These are phyloP conservation scores for Calameuta pallipes DNA, from an alignment of 2,888 invertebrate species.

Conservation along the genomic window DNA sequence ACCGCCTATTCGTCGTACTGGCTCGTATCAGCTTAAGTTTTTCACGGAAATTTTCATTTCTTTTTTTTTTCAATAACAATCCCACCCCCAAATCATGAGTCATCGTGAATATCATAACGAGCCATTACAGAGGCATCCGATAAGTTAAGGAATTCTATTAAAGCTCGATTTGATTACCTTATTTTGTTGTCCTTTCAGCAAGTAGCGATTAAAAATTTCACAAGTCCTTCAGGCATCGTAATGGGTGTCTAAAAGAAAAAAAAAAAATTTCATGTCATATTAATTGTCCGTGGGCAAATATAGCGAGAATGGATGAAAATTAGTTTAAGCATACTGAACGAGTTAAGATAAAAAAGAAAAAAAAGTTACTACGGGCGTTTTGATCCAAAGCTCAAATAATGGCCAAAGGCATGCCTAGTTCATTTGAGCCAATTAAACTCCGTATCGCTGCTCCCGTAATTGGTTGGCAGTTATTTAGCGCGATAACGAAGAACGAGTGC, in stretches of 20 bases:
- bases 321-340: too few relatives aligned
- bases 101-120: not conserved
- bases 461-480: not conserved
- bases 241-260: not conserved
- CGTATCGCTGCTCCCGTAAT: not conserved
- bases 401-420: not conserved
- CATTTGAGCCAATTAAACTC: not conserved
- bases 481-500: not conserved
- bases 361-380: not conserved
- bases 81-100: not conserved
- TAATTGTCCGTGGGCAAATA: too few relatives aligned
- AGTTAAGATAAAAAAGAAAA: too few relatives aligned
- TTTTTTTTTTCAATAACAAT: not conserved
- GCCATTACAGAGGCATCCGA: not conserved
- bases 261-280: too few relatives aligned
- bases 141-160: not conserved
- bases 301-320: too few relatives aligned
- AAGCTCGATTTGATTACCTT: not conserved
- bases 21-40: not conserved
- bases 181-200: not conserved
- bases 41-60: not conserved
- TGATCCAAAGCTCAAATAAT: not conserved
- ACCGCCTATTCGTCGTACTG: conserved; percentile 30
- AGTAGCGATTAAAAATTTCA: not conserved
- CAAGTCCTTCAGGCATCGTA: not conserved